Base-by-base conservation (phyloP, 92 coral and sea anemone species). In the Parazoanthus darwini region DNA sequence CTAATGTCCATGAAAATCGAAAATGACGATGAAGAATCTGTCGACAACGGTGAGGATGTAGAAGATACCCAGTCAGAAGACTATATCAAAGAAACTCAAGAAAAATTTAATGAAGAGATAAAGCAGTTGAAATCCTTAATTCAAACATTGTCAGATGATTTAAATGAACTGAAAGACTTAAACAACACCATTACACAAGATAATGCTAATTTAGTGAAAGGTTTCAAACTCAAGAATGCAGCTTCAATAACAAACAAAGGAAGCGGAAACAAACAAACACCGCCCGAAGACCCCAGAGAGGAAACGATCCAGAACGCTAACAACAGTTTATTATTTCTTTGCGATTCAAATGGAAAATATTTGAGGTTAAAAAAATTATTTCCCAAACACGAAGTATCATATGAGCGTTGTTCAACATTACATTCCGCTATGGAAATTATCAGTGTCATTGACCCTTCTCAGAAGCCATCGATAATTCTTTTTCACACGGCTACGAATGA, bases 351-450 rank as follows among this genome's bases (percentile, higher is more conserved):
- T 39, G 42, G 42, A 4, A 39, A 39, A 39, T 39, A 39, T 39
- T 39, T 39, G 50, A 75, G 48, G 48, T 46, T 75, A 75, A 36
- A 36, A 4, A 75, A 39, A 75, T 75, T 75, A 75, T 38, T 75
- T 36, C 79, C n/a, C 15, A 75, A 75, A 37, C 79, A 75, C 79
- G 79, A 75, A 74, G 78, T 74, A 14, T 74, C 85, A 68, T 76
- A 82, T 80, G 71, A 85, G 63, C 91, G 70, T n/a, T 79, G 70
- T 10, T 26, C 83, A 26, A 79, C 83, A 79, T 9, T 56, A 26
- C 13, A 79, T n/a, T 44, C 70, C 3, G 83, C 83, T 48, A 11
- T 79, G 51, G 83, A 79, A 79, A 46, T 51, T 79, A 50, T 79
- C 29, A 79, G 26, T 79, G 68, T 26, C 8, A 79, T 79, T 16